phyloP scores from a whole-genome alignment of 2,888 invertebrate genomes.

The Dilophus febrilis region DNA sequence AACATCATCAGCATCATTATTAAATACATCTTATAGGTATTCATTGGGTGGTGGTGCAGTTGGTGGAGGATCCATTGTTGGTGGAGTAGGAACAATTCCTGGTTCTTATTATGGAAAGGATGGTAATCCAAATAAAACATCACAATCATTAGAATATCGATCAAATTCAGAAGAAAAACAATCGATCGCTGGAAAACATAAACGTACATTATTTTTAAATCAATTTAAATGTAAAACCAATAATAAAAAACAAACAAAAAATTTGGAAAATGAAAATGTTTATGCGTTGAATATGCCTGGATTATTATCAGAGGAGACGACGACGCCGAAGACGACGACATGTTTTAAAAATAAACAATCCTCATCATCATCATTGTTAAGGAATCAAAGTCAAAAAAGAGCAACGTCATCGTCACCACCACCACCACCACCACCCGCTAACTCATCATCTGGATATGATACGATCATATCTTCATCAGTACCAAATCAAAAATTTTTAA shows the following conservation, averaged over 20 bases:
- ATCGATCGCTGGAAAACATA: too few relatives aligned
- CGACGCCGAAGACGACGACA: too few relatives aligned
- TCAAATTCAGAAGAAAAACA: constrained; percentile 12
- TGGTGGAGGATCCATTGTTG: constrained; percentile 9
- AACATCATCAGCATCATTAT: constrained; percentile 18
- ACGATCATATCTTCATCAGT: too few relatives aligned
- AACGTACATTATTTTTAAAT: not conserved
- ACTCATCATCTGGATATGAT: too few relatives aligned
- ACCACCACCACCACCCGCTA: constrained; percentile 5
- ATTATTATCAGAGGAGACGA: constrained; percentile 25
- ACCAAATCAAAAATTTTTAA: too few relatives aligned
- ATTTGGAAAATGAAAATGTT: constrained; percentile 29
- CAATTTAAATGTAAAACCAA: constrained; percentile 6
- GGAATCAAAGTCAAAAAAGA: too few relatives aligned
- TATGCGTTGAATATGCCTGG: constrained; percentile 30
- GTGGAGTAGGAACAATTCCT: constrained; percentile 14
- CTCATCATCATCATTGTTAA: too few relatives aligned
- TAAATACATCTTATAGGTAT: constrained; percentile 20
- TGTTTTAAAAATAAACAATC: too few relatives aligned
- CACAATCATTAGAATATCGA: constrained; percentile 11
- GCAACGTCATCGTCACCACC: not conserved
- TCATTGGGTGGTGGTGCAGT: constrained; percentile 13
- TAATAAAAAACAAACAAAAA: too few relatives aligned
- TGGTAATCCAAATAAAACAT: too few relatives aligned
- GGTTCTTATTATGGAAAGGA: too few relatives aligned